Conservation (phyloP, 2,797 vertebrate species). For the Coregonus ussuriensis region DNA sequence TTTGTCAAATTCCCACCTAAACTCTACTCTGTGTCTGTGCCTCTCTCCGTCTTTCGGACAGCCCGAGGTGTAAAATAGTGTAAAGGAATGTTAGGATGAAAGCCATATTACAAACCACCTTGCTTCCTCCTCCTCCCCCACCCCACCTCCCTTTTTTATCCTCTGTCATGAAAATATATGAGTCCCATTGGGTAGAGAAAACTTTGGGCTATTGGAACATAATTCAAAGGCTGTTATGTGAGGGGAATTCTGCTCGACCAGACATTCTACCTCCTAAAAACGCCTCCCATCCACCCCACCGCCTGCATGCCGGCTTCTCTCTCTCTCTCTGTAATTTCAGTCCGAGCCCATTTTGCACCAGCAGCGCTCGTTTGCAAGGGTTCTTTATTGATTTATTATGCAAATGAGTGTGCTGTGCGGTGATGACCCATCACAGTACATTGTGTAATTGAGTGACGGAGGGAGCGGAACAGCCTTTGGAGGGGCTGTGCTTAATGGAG, state of each 20-base stretch:
- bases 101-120: constrained; percentile 12
- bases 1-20: constrained; percentile 14
- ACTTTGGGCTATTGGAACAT: constrained; percentile 20
- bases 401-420: background rate
- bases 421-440: constrained; percentile 2
- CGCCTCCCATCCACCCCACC: background rate
- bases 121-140: background rate
- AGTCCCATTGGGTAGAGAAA: constrained; percentile 11
- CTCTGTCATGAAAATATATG: constrained; percentile 24
- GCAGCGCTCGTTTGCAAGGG: constrained; percentile 4
- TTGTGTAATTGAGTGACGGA: constrained; percentile 15
- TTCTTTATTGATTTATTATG: constrained; percentile 22
- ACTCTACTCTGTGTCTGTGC: background rate
- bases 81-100: constrained; percentile 16
- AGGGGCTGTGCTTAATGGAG: constrained; percentile 15
- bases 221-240: constrained; percentile 14
- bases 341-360: background rate
- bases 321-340: background rate
- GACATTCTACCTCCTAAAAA: constrained; percentile 7
- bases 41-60: background rate
- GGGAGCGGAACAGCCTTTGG: background rate
- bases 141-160: background rate
- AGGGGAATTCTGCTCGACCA: constrained; percentile 3
- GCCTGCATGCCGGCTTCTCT: background rate
- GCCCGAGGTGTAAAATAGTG: constrained; percentile 7